Conservation (phyloP, 2,113 vertebrate species). For the Callocephalon fimbriatum region DNA sequence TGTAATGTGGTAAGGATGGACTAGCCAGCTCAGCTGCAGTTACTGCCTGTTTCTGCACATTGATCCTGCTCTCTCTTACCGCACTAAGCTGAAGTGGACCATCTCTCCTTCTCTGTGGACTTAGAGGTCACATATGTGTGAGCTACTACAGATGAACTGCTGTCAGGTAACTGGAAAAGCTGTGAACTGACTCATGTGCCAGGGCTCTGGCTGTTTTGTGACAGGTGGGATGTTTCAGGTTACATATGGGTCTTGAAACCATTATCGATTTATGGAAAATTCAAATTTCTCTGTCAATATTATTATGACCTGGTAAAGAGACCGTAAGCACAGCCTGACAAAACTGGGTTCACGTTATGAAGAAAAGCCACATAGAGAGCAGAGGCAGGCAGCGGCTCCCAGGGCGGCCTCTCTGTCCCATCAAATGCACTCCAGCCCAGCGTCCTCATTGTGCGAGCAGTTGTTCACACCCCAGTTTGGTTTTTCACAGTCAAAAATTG, state of each 20-base stretch:
- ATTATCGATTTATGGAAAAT: neutral
- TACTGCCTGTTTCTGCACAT: neutral
- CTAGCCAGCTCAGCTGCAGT: neutral
- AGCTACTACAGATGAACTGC: neutral
- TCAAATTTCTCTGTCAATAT: neutral
- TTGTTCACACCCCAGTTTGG: constrained; percentile 60
- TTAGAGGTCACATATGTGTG: neutral
- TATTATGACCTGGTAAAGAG: neutral
- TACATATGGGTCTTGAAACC: neutral
- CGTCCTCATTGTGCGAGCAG: constrained; percentile 84
- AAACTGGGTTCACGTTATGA: neutral
- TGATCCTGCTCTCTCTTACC: neutral
- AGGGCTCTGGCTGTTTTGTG: neutral
- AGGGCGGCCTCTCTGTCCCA: neutral
- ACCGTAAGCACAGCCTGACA: neutral
- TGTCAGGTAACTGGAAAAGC: neutral
- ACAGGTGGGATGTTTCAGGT: neutral
- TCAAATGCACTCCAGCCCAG: constrained; percentile 73
- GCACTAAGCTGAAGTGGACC: neutral
- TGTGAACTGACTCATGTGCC: neutral
- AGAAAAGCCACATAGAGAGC: accelerated
- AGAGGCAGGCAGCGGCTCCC: neutral
- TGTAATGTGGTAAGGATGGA: neutral
- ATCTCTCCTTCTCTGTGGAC: neutral
- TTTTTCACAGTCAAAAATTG: constrained; percentile 73